Percentiles rank a stretch among this genome's conserved stretches.
Conservation (phyloP, 2,113 vertebrate species). For the Catharus fuscescens region DNA sequence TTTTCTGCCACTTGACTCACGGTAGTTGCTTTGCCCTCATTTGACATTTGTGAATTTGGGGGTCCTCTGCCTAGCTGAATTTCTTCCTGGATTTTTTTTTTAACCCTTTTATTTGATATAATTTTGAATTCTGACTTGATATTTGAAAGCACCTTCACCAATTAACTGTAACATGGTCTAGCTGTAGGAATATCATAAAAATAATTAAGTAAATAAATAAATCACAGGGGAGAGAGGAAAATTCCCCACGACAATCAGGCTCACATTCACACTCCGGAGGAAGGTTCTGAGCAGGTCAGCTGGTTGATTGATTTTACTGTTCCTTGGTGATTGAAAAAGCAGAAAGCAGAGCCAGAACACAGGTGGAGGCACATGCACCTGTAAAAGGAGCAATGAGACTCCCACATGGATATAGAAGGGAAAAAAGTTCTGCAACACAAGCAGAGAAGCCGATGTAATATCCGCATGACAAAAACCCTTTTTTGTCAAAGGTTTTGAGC, state of each 20-base stretch:
- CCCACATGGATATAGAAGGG: background rate
- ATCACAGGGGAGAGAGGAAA: rapidly evolving
- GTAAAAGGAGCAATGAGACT: background rate
- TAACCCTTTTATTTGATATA: background rate
- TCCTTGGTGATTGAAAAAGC: background rate
- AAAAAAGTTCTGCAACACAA: background rate
- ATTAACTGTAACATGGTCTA: background rate
- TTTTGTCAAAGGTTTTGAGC: background rate
- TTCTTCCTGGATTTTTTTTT: background rate
- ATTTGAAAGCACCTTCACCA: background rate
- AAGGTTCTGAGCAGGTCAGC: background rate
- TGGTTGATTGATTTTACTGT: background rate
- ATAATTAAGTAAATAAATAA: background rate
- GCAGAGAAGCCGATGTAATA: background rate
- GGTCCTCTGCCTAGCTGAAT: background rate
- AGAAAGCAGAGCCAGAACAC: background rate
- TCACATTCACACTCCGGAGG: background rate
- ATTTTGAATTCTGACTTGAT: background rate
- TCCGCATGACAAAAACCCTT: background rate
- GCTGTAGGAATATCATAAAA: background rate
- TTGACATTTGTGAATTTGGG: background rate
- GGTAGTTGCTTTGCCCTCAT: rapidly evolving
- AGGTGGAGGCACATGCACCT: rapidly evolving
- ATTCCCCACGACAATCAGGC: background rate
- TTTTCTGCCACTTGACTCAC: background rate